Percentiles rank a stretch among this genome's conserved stretches.
Evolutionary conservation across 2,797 vertebrate species (phyloP).

Genomic region (Hydrolagus colliei): DNA sequence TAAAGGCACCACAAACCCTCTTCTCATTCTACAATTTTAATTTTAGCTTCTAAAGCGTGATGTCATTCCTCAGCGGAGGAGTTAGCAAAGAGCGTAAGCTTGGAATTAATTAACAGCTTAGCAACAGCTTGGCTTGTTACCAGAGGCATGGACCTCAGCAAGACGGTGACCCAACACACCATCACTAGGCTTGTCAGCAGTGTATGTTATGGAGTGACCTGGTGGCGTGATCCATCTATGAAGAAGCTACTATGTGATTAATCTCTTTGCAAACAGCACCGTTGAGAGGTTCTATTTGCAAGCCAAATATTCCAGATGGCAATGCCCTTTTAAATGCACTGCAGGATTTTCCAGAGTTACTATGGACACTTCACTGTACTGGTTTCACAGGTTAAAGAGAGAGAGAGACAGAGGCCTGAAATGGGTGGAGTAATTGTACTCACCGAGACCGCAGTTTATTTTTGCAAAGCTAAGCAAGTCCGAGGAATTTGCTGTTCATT

Average conservation of each 20-base stretch:
- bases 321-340: conserved; percentile 22
- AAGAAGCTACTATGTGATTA: conserved; percentile 5
- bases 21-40: too few species aligned
- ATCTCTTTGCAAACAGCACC: conserved; percentile 1
- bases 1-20: too few species aligned
- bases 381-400: not conserved
- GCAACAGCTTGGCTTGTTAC: too few species aligned
- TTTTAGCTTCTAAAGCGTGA: too few species aligned
- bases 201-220: not conserved
- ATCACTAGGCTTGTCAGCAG: not conserved
- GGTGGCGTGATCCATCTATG: not conserved
- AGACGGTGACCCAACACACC: too few species aligned
- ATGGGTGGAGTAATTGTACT: not conserved
- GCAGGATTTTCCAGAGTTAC: not conserved
- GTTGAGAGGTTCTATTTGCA: conserved; percentile 12
- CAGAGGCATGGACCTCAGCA: too few species aligned
- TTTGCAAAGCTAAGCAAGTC: not conserved
- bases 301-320: conserved; percentile 13
- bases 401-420: not conserved
- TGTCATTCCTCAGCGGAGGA: too few species aligned
- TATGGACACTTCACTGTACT: not conserved
- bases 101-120: too few species aligned
- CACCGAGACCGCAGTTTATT: not conserved
- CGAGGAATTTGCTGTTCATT: not conserved
- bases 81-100: too few species aligned